Evolutionary conservation across 2,888 invertebrate species (phyloP).

Genomic region (Tortrix viridana): DNA sequence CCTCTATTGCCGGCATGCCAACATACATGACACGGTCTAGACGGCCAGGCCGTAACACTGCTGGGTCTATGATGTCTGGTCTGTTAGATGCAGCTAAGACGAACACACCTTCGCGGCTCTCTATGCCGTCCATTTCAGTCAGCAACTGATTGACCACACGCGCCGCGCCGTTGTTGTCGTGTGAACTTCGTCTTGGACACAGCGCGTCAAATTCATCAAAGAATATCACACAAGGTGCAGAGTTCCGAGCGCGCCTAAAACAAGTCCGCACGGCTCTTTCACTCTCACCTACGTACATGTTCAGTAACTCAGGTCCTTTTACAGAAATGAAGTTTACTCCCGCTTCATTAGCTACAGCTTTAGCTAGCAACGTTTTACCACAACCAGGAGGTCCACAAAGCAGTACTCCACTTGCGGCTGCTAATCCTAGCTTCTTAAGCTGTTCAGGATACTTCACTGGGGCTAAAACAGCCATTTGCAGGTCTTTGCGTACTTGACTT

Average conservation of each 20-base stretch:
- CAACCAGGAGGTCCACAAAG: constrained; percentile 99
- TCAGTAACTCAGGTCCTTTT: constrained; percentile 98
- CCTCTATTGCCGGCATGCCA: constrained; percentile 91
- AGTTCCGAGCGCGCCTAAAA: constrained; percentile 97
- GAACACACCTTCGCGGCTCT: constrained; percentile 95
- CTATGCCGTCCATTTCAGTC: constrained; percentile 99
- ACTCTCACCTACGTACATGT: constrained; percentile 99
- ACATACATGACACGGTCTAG: constrained; percentile 96
- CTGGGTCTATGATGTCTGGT: constrained; percentile 98
- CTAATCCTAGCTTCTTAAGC: constrained; percentile 90
- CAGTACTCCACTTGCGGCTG: constrained; percentile 94
- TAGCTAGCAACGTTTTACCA: constrained; percentile 97
- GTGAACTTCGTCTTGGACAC: constrained; percentile 94
- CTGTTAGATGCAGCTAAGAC: constrained; percentile 98
- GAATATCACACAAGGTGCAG: constrained; percentile 98
- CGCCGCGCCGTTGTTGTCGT: constrained; percentile 88
- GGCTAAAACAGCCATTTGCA: constrained; percentile 95
- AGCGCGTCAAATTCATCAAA: constrained; percentile 99
- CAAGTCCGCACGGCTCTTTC: constrained; percentile 98
- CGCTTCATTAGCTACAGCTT: constrained; percentile 99
- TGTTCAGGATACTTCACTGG: constrained; percentile 95
- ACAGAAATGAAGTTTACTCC: constrained; percentile 99
- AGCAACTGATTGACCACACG: constrained; percentile 98
- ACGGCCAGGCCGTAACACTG: constrained; percentile 94
- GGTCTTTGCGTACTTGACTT: constrained; percentile 92